These are phyloP conservation scores for Rhagium mordax DNA, from an alignment of 2,888 invertebrate species.

Conservation along the genomic window DNA sequence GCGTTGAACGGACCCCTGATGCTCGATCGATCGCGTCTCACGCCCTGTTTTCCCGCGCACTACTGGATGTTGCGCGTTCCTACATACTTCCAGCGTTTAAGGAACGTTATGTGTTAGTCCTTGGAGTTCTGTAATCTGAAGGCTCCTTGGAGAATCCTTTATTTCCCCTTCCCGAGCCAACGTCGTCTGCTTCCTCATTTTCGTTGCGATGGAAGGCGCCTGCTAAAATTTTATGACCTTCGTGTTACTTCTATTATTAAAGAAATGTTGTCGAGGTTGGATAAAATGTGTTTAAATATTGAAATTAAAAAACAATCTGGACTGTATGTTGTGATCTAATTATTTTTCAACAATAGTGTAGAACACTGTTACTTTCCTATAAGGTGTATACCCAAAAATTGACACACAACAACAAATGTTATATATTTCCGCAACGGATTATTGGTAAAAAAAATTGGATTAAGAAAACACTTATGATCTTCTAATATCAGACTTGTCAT, in stretches of 20 bases:
- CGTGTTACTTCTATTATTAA: conserved; percentile 28
- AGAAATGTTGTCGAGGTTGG: conserved; percentile 1
- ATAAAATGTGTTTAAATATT: too few relatives aligned
- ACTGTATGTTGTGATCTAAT: too few relatives aligned
- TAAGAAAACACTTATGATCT: too few relatives aligned
- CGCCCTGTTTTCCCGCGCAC: conserved; percentile 68
- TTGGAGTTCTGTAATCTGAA: conserved; percentile 62
- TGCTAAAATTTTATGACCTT: conserved; percentile 45
- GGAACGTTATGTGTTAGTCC: conserved; percentile 58
- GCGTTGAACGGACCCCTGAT: conserved; percentile 61
- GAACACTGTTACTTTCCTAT: too few relatives aligned
- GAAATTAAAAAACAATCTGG: too few relatives aligned
- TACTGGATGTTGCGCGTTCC: conserved; percentile 55
- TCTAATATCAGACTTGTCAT: too few relatives aligned
- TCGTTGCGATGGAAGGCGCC: conserved; percentile 44
- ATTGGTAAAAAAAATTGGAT: too few relatives aligned
- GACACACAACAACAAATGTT: too few relatives aligned
- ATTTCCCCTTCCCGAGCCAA: conserved; percentile 46
- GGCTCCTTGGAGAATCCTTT: conserved; percentile 60
- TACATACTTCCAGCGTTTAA: conserved; percentile 42
- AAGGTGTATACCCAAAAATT: too few relatives aligned
- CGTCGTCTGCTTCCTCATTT: conserved; percentile 46
- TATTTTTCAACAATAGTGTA: too few relatives aligned
- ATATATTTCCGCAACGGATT: too few relatives aligned
- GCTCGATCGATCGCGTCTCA: conserved; percentile 67